Percentiles rank a stretch among this genome's conserved stretches.
Evolutionary conservation across 2,797 vertebrate genomes (phyloP).

Genomic region (Crocidura indochinensis): DNA sequence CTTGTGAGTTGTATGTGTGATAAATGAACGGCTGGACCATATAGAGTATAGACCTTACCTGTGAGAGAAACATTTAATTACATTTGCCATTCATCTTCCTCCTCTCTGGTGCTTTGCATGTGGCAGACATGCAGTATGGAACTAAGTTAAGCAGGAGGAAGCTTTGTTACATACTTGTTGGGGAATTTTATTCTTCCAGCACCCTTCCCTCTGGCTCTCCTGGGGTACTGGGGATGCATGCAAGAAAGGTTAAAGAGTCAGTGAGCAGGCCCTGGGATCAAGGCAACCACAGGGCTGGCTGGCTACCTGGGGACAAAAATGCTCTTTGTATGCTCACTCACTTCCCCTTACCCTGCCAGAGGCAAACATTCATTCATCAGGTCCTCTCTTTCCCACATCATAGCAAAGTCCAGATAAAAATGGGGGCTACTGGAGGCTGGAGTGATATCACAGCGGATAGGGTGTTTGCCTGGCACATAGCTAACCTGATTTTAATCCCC

Average conservation of each 20-base stretch:
- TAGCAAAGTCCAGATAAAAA: too few species aligned
- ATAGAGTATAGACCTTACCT: accelerated
- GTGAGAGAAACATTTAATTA: neutral
- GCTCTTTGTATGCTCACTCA: too few species aligned
- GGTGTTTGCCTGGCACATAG: too few species aligned
- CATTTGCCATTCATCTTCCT: neutral
- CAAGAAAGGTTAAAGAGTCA: neutral
- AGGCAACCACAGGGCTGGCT: neutral
- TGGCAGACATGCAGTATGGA: neutral
- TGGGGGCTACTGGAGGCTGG: too few species aligned
- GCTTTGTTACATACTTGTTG: neutral
- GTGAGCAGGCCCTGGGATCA: neutral
- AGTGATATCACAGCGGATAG: too few species aligned
- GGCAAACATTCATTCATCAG: neutral
- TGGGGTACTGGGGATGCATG: neutral
- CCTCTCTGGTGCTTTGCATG: neutral
- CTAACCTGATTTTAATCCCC: too few species aligned
- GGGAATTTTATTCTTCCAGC: neutral
- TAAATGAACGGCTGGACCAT: neutral
- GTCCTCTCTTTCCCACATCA: neutral
- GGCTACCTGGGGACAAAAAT: neutral
- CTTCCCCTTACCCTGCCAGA: neutral
- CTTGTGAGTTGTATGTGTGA: neutral
- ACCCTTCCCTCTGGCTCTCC: neutral
- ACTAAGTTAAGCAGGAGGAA: neutral